Base-by-base conservation (phyloP, 2,113 vertebrate genomes). In the Falcunculus frontatus region DNA sequence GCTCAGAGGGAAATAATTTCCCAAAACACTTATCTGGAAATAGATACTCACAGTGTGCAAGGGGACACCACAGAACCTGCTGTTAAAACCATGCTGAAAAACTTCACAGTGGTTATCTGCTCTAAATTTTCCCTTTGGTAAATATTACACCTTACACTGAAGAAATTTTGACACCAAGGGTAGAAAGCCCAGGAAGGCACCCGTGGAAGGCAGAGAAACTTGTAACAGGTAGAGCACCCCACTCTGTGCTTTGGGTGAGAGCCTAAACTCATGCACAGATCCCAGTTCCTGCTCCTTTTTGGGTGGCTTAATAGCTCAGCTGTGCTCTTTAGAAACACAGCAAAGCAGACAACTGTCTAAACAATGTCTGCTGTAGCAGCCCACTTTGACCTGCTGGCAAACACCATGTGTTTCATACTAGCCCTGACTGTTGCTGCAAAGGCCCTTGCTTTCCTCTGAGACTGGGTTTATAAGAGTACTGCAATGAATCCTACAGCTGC, bases 221-320 rank as follows among this genome's bases (percentile, higher is more conserved):
- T 3, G 0, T 32, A 46, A 46, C 5, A 44, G 2, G 1, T 80
- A 30, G 18, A 91, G 8, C 22, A 13, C 6, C 18, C 41, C 41
- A 33, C 13, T 1, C 2, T 30, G 21, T 35, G 25, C 22, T 86
- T 52, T 42, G 30, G 11, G 7, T 8, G 13, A 59, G 46, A 89
- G 11, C 46, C 64, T 64, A 78, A 39, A 49, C 6, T 84, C 78
- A 56, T 0, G 0, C 6, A 18, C 15, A 33, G n/a, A 17, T 46
- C 33, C 85, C 52, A 73, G 30, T 49, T 82, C 42, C 33, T 1
- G 0, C 30, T 56, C 7, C 8, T 46, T 79, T 88, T 90, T 20
- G 22, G 11, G 7, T 18, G 5, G 17, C 32, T 83, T 76, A 21
- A 13, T 37, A 83, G 14, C 29, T 52, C 42, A 52, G 20, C n/a